A percentile compares a stretch with the other conserved stretches of the same genome.
phyloP scores from a whole-genome alignment of 2,888 invertebrate species.

The Hirudinaria manillensis region DNA sequence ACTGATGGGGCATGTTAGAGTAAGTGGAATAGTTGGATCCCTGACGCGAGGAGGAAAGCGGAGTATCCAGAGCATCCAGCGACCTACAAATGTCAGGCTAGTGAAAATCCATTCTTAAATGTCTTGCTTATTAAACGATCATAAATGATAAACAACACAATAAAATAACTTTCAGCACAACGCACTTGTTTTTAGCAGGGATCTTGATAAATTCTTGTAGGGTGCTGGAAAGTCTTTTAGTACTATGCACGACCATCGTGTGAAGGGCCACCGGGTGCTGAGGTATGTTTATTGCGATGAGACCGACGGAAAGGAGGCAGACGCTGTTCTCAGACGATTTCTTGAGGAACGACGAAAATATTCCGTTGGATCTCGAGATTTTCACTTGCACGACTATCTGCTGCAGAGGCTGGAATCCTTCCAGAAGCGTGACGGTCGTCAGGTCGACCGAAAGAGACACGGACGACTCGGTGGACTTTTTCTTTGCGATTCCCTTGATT shows the following conservation, averaged over 20 bases:
- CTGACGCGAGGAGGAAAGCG: background rate
- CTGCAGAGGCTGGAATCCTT: constrained; percentile 80
- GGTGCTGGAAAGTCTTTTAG: constrained; percentile 83
- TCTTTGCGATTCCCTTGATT: constrained; percentile 51
- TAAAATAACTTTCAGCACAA: too few species aligned
- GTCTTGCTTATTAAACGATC: too few species aligned
- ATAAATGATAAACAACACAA: too few species aligned
- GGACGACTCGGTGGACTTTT: constrained; percentile 52
- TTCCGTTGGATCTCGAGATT: constrained; percentile 82
- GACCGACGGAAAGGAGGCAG: constrained; percentile 76
- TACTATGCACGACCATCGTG: constrained; percentile 87
- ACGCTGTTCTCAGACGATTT: constrained; percentile 62
- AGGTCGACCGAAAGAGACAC: constrained; percentile 79
- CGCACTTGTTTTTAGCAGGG: constrained; percentile 40
- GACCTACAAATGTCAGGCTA: constrained; percentile 1
- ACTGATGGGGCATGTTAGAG: background rate
- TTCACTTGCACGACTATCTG: constrained; percentile 82
- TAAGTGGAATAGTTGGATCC: background rate
- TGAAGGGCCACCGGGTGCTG: constrained; percentile 96
- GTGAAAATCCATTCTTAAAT: too few species aligned
- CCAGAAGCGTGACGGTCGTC: constrained; percentile 82
- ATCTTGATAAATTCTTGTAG: constrained; percentile 64
- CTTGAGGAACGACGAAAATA: constrained; percentile 59
- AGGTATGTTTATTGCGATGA: constrained; percentile 87
- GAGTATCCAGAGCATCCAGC: constrained; percentile 1